These are phyloP conservation scores for Sarcophaga peregrina DNA, from an alignment of 1,140 invertebrate species.

Conservation along the genomic window DNA sequence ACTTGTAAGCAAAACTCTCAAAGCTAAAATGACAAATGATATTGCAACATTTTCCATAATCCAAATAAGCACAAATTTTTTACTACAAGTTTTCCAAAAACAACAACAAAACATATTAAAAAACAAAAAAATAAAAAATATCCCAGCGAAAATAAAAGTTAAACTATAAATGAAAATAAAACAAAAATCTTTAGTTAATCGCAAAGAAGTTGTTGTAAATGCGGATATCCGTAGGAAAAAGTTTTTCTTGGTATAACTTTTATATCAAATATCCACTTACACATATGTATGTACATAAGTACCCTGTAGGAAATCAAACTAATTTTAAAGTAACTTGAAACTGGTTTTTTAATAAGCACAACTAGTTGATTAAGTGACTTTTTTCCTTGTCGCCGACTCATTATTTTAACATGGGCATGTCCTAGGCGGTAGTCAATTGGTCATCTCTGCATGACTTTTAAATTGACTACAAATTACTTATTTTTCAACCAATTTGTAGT, in stretches of 20 bases:
- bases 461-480: too few species aligned
- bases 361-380: too few species aligned
- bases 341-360: too few species aligned
- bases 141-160: neutral
- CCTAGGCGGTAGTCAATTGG: too few species aligned
- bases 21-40: neutral
- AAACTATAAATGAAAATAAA: neutral
- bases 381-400: too few species aligned
- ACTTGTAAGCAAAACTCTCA: too few species aligned
- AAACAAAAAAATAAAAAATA: neutral
- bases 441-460: too few species aligned
- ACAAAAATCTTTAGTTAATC: constrained; percentile 8
- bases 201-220: constrained; percentile 3
- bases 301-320: too few species aligned
- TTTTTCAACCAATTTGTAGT: too few species aligned
- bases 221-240: constrained; percentile 8
- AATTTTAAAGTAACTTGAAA: too few species aligned
- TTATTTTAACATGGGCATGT: too few species aligned
- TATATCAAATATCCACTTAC: neutral
- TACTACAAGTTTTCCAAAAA: too few species aligned
- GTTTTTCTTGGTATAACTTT: neutral
- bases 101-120: neutral
- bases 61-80: neutral
- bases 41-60: neutral
- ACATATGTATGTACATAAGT: neutral